Evolutionary conservation across 2,888 invertebrate genomes (phyloP), one percentile per base, ranked within the genome.

Genomic region (Microplitis deprimator): DNA sequence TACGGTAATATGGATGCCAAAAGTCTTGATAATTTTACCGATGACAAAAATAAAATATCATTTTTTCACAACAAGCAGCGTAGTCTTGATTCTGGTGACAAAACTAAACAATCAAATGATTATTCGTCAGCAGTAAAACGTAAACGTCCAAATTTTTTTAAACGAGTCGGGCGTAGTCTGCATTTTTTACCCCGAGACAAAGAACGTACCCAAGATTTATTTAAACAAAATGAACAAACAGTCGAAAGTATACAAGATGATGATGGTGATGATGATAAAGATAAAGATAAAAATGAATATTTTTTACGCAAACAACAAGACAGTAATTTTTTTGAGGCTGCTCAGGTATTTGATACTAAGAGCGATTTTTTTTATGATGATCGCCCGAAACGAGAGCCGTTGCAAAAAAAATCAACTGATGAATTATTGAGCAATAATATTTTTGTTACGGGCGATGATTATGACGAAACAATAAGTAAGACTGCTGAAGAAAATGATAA

Each of bases 141-240:
- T 6, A 86, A 86, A 41, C 83, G 86, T 41, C 84, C 84, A 6
- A 84, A 79, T 62, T 85, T 87, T 60, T 85, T 88, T 60, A 85
- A 87, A 75, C 83, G 86, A 7, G 85, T 88, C 50, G 85, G 87
- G 10, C 86, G 85, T 39, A 86, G 85, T 70, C 80, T 88, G 76
- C 83, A 87, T 84, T 87, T 88, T 84, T 84, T 88, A 82, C 84
- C 83, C 75, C 84, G 85, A 79, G 84, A 84, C 70, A 82, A 83
- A 65, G 82, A 75, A 75, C 79, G 84, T 61, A 76, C 77, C 78
- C 83, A 82, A 72, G 82, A 84, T 59, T 78, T 80, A 38, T 73
- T 82, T 68, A 81, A 76, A 60, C 77, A 78, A 38, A 80, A 82
- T 17, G 80, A 83, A 6, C 75, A 76, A 16, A 68, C 80, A 76